These are phyloP conservation scores for Macropus fuliginosus DNA, from an alignment of 2,797 vertebrate genomes.

Conservation along the genomic window DNA sequence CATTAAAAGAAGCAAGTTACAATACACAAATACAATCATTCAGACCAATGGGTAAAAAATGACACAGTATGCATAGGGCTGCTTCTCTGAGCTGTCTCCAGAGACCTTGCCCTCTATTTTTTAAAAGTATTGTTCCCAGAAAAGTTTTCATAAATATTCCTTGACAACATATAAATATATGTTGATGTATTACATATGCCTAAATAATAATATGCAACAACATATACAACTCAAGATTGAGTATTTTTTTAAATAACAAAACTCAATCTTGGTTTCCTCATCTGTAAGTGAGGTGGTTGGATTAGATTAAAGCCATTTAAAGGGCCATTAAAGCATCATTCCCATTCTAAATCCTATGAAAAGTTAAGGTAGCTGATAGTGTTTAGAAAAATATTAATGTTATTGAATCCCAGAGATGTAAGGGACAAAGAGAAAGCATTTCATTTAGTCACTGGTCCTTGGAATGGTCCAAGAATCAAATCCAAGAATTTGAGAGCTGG, in stretches of 20 bases:
- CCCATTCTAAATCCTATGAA: background rate
- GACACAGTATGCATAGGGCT: background rate
- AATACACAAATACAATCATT: conserved; percentile 56
- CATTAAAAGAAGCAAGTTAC: conserved; percentile 75
- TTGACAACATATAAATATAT: conserved; percentile 64
- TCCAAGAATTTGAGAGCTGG: background rate
- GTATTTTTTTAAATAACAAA: background rate
- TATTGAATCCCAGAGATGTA: background rate
- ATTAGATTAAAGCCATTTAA: background rate
- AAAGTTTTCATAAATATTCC: conserved; percentile 80
- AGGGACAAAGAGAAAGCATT: background rate
- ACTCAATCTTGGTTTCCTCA: background rate
- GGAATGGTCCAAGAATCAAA: background rate
- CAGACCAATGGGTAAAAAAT: conserved; percentile 56
- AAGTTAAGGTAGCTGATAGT: background rate
- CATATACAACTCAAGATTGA: background rate
- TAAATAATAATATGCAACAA: background rate
- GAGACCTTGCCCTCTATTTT: conserved; percentile 74
- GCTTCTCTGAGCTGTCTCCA: conserved; percentile 44
- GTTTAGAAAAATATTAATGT: background rate
- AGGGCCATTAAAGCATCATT: background rate
- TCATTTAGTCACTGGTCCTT: background rate
- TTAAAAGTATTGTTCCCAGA: conserved; percentile 79
- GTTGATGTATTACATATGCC: conserved; percentile 61
- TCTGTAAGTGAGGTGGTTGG: background rate